These are phyloP conservation scores for Pyrocephalus nanus DNA, from an alignment of 2,797 vertebrate genomes.

Conservation along the genomic window DNA sequence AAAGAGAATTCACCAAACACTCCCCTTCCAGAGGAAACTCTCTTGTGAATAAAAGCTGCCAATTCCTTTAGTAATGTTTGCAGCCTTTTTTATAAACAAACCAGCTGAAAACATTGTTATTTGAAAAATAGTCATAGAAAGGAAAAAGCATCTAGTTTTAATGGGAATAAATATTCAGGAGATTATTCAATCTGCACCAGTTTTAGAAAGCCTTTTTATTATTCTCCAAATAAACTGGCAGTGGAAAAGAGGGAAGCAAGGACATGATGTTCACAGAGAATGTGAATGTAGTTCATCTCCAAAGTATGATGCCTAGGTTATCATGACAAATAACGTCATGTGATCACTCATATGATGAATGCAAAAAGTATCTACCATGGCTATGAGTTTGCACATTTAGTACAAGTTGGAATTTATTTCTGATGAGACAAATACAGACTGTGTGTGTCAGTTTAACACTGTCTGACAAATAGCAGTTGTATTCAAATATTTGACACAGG, in stretches of 20 bases:
- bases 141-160: slow-evolving; percentile 1
- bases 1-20: slow-evolving; percentile 39
- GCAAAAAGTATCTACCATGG: background rate
- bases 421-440: background rate
- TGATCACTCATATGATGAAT: background rate
- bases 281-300: background rate
- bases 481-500: background rate
- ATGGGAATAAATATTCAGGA: slow-evolving; percentile 11
- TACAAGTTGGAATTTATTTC: background rate
- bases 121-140: slow-evolving; percentile 26
- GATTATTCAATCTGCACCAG: background rate
- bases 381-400: background rate
- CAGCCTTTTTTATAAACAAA: background rate
- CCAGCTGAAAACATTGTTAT: background rate
- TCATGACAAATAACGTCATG: background rate
- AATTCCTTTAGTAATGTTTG: background rate
- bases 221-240: background rate
- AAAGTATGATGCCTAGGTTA: background rate
- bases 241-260: background rate
- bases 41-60: slow-evolving; percentile 17
- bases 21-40: slow-evolving; percentile 17
- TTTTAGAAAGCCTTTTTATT: slow-evolving; percentile 1
- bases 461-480: background rate
- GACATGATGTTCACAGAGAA: background rate
- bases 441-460: background rate